Base-by-base conservation (phyloP, 2,888 invertebrate genomes). In the Caenorhabditis plicata region DNA sequence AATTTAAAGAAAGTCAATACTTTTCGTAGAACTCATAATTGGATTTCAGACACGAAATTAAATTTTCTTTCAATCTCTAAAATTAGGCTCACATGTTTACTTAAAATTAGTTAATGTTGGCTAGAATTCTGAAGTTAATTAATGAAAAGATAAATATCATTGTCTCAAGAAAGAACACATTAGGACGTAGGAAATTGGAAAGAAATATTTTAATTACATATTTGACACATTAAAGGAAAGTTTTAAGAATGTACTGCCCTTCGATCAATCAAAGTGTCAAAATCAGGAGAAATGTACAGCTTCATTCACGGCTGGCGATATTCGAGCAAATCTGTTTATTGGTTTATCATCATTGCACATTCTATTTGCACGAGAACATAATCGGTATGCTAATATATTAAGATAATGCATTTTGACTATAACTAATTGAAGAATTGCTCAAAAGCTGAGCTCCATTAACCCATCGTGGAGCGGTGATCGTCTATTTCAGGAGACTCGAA, bases 401-500 rank as follows among this genome's bases (percentile, higher is more conserved):
- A 8, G 3, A 3, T 11, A 11, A 36, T 36, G n/a, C 9, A n/a
- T 36, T 9, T 36, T 36, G 8, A 17, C n/a, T 36, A 11, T 5
- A 9, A 11, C 36, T 11, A 5, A 11, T 11, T n/a, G 31, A 56
- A 86, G 92, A 50, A 85, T 96, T 39, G 94, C 93, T 2, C 84
- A 85, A 13, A 85, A 87, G 73, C 83, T 98, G 13, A 87, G 87
- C 64, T 83, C 85, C 32, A 81, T 91, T 20, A 96, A 96, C 83
- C 89, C 91, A 0, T 89, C 90, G 73, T 98, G 96, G 96, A 88
- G 89, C 74, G 91, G 92, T 0, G 92, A 96, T 69, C 89, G 87
- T 17, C 5, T 70, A 2, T 96, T 89, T 80, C 90, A 95, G 72
- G 93, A 93, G 83, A 85, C 91, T 0, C 58, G 79, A 17, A 80